Evolutionary conservation across 2,888 invertebrate genomes (phyloP).

Genomic region (Diloba caeruleocephala): DNA sequence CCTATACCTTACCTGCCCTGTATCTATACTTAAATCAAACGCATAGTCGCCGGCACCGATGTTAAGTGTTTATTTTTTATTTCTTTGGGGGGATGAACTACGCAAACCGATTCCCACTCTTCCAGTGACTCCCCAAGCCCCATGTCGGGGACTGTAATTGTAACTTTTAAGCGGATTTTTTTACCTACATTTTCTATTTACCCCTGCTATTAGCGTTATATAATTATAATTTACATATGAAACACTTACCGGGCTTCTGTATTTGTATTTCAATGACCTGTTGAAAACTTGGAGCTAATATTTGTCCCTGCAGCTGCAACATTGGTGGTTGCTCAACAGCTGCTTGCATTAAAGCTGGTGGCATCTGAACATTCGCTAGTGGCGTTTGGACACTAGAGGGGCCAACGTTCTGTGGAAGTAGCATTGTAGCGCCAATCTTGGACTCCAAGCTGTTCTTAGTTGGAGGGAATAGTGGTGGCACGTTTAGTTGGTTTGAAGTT

Average conservation of each 20-base stretch:
- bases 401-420: conserved; percentile 1
- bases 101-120: too few relatives aligned
- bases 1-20: too few relatives aligned
- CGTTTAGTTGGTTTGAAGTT: conserved; percentile 58
- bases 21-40: too few relatives aligned
- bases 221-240: neutral
- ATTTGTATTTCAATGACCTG: conserved; percentile 51
- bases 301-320: conserved; percentile 23
- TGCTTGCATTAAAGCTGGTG: too few relatives aligned
- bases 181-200: too few relatives aligned
- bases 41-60: too few relatives aligned
- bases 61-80: too few relatives aligned
- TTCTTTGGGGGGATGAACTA: too few relatives aligned
- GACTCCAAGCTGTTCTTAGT: conserved; percentile 41
- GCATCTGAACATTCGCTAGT: conserved; percentile 8
- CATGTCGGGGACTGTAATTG: too few relatives aligned
- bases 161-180: too few relatives aligned
- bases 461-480: conserved; percentile 43
- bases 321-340: neutral
- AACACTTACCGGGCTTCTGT: conserved; percentile 33
- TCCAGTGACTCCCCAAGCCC: too few relatives aligned
- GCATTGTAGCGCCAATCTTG: conserved; percentile 14
- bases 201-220: neutral
- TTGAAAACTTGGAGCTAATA: conserved; percentile 34
- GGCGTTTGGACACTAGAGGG: conserved; percentile 20